Conservation (phyloP, 2,113 vertebrate genomes). For the Hyperopisus bebe region DNA sequence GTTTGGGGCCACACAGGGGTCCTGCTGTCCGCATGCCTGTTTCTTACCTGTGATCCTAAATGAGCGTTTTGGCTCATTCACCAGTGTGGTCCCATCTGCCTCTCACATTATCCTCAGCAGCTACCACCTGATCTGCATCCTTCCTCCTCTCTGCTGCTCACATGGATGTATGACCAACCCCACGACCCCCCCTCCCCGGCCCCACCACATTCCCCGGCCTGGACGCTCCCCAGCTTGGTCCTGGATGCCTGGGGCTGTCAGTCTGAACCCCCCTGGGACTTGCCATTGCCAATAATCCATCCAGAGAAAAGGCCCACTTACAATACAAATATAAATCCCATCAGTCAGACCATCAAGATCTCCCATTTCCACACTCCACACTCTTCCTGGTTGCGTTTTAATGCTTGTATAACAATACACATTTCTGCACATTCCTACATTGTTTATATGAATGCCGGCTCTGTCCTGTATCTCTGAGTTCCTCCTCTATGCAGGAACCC, state of each 20-base stretch:
- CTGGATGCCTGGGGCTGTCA: not conserved
- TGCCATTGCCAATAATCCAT: not conserved
- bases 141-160: not conserved
- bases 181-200: not conserved
- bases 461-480: not conserved
- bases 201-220: not conserved
- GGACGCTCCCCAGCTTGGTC: not conserved
- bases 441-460: not conserved
- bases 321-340: not conserved
- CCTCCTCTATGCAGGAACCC: not conserved
- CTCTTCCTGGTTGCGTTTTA: not conserved
- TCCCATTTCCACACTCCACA: not conserved
- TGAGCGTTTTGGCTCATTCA: not conserved
- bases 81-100: not conserved
- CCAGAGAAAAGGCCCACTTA: not conserved
- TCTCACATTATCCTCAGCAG: not conserved
- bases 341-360: not conserved
- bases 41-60: not conserved
- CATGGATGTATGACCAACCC: not conserved
- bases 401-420: not conserved
- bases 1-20: not conserved
- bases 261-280: too few relatives aligned
- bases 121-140: not conserved
- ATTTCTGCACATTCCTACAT: not conserved
- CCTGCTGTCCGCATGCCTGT: not conserved